phyloP scores from a whole-genome alignment of 2,888 invertebrate genomes.

The Xestia c-nigrum region DNA sequence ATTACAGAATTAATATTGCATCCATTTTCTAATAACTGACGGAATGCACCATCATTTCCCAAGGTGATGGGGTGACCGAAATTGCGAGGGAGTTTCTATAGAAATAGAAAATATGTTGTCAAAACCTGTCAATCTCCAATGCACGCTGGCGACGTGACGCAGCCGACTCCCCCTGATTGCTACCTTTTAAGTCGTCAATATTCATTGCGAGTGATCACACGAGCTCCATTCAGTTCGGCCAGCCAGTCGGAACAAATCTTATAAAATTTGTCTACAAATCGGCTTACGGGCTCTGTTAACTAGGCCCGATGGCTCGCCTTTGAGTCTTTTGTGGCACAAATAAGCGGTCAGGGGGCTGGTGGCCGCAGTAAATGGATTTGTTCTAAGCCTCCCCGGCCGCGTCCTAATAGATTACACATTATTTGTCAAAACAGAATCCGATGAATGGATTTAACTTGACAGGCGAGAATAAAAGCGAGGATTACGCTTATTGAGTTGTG shows the following conservation, averaged over 20 bases:
- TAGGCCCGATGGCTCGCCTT: constrained; percentile 62
- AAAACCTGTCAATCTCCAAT: constrained; percentile 41
- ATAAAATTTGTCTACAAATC: constrained; percentile 69
- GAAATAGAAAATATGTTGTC: constrained; percentile 51
- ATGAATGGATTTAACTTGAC: constrained; percentile 65
- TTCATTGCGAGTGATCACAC: constrained; percentile 56
- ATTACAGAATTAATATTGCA: constrained; percentile 54
- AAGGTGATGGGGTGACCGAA: constrained; percentile 43
- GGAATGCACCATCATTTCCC: constrained; percentile 62
- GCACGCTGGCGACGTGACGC: constrained; percentile 1
- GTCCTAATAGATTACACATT: constrained; percentile 75
- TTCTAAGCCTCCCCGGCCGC: constrained; percentile 66
- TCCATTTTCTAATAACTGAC: constrained; percentile 49
- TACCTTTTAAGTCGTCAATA: constrained; percentile 66
- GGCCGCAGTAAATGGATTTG: constrained; percentile 74
- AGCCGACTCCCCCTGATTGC: constrained; percentile 32
- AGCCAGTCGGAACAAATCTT: constrained; percentile 64
- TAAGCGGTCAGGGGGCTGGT: constrained; percentile 64
- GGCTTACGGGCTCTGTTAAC: constrained; percentile 67
- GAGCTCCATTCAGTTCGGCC: constrained; percentile 50
- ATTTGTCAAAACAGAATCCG: constrained; percentile 78
- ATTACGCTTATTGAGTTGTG: constrained; percentile 42
- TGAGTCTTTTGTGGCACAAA: constrained; percentile 68
- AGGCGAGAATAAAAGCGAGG: constrained; percentile 31
- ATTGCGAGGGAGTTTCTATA: constrained; percentile 49